Conservation (phyloP, 2,113 vertebrate species). For the Formicarius rufipectus region DNA sequence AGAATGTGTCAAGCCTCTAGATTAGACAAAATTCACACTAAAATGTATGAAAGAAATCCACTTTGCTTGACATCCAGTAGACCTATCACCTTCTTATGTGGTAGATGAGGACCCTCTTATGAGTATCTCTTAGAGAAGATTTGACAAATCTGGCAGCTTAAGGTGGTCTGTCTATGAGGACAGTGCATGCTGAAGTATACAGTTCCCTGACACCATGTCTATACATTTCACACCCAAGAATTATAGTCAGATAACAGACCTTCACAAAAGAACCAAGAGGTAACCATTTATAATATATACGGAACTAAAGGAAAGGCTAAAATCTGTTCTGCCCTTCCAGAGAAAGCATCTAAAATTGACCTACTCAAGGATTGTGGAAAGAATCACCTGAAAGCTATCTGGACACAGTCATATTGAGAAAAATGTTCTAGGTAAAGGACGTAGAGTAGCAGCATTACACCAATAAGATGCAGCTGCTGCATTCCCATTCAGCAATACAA, state of each 20-base stretch:
- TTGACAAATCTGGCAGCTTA: background rate
- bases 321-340: background rate
- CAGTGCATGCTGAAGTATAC: background rate
- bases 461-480: background rate
- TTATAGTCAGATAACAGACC: background rate
- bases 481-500: background rate
- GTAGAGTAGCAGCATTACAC: background rate
- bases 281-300: background rate
- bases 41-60: background rate
- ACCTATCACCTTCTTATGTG: background rate
- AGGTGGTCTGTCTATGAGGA: background rate
- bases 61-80: background rate
- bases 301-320: background rate
- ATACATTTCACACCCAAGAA: background rate
- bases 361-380: background rate
- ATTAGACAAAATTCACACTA: background rate
- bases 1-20: background rate
- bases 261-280: background rate
- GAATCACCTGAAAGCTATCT: background rate
- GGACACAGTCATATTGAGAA: background rate
- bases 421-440: background rate
- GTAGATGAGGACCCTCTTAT: background rate
- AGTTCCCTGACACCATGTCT: background rate
- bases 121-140: background rate
- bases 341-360: background rate